Conservation (phyloP, 1,140 invertebrate species). For the Phthorimaea operculella region DNA sequence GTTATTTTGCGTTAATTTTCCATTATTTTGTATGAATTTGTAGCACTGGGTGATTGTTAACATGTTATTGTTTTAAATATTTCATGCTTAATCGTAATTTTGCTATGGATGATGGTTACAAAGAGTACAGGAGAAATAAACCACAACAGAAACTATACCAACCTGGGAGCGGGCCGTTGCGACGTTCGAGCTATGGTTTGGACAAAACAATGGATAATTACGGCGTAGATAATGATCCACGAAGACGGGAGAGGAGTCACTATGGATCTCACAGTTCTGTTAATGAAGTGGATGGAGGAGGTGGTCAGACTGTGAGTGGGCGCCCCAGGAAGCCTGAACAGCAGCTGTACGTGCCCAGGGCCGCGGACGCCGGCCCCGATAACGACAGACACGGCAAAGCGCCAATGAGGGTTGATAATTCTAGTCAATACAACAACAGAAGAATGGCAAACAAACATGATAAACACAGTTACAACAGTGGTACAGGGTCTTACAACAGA, state of each 20-base stretch:
- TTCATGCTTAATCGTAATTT: conserved; percentile 30
- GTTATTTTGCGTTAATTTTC: background rate
- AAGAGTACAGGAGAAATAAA: conserved; percentile 63
- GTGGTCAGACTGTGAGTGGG: conserved; percentile 23
- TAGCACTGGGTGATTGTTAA: background rate
- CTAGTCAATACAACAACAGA: conserved; percentile 55
- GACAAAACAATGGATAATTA: conserved; percentile 55
- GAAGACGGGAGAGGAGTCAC: conserved; percentile 36
- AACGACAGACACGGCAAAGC: conserved; percentile 39
- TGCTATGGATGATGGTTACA: conserved; percentile 68
- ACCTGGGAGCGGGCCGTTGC: conserved; percentile 64
- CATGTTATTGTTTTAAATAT: conserved; percentile 36
- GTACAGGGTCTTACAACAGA: conserved; percentile 41
- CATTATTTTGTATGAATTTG: background rate
- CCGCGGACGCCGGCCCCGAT: conserved; percentile 37
- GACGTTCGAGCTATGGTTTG: conserved; percentile 58
- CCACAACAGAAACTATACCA: conserved; percentile 65
- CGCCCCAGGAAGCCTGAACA: conserved; percentile 60
- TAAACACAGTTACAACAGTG: conserved; percentile 32
- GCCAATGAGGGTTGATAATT: conserved; percentile 46
- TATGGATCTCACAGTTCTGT: conserved; percentile 56
- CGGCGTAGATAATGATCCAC: conserved; percentile 40
- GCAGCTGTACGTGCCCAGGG: conserved; percentile 51
- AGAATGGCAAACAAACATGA: conserved; percentile 44
- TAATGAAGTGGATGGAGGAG: conserved; percentile 41